phyloP scores from a whole-genome alignment of 2,888 invertebrate species.

The Panopea generosa region DNA sequence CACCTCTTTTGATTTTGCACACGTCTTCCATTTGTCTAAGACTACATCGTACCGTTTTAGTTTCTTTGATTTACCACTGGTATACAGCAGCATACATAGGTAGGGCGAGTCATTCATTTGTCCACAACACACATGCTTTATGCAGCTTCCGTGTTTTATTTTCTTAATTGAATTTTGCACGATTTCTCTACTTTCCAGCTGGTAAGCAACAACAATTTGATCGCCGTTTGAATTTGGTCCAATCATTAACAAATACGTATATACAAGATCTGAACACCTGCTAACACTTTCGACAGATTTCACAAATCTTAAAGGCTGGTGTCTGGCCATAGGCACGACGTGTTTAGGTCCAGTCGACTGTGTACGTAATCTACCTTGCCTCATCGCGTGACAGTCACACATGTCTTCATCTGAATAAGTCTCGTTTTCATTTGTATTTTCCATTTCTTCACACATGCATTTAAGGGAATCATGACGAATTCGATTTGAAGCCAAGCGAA shows the following conservation, averaged over 20 bases:
- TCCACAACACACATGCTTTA: background rate
- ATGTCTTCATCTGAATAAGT: too few relatives aligned
- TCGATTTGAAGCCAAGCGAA: background rate
- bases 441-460: background rate
- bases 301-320: background rate
- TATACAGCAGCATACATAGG: background rate
- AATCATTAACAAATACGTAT: background rate
- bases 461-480: background rate
- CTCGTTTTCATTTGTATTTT: background rate
- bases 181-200: background rate
- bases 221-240: background rate
- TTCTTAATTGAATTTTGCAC: background rate
- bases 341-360: too few relatives aligned
- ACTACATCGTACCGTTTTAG: background rate
- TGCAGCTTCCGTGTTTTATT: background rate
- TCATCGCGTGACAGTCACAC: too few relatives aligned
- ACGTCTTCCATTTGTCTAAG: background rate
- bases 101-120: background rate
- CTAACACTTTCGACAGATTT: background rate
- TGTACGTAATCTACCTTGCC: too few relatives aligned
- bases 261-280: background rate
- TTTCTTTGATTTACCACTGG: background rate
- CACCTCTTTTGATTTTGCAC: background rate
- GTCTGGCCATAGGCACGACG: too few relatives aligned
- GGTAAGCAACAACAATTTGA: background rate